Evolutionary conservation across 2,797 vertebrate species (phyloP).

Genomic region (Tolypeutes matacus): DNA sequence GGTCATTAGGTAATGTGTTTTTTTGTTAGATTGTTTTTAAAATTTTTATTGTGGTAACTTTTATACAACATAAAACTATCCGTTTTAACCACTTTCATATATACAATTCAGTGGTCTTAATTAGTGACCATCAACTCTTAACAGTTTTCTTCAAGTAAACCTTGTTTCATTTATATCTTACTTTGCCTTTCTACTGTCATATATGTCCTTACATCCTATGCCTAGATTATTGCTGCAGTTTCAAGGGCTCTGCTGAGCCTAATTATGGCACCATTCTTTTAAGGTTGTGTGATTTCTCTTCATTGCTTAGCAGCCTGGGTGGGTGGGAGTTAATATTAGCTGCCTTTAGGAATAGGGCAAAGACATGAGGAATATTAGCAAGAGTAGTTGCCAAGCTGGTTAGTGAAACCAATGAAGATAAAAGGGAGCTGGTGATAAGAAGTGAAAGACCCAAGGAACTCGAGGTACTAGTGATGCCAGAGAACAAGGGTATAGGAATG

Average conservation of each 20-base stretch:
- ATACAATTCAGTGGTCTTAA: too few relatives aligned
- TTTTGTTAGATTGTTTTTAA: too few relatives aligned
- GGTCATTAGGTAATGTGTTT: too few relatives aligned
- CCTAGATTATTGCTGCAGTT: conserved; percentile 11
- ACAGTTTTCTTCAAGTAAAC: not conserved
- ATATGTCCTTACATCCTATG: not conserved
- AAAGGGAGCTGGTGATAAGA: not conserved
- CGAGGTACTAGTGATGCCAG: not conserved
- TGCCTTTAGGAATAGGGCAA: conserved; percentile 10
- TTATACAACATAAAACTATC: too few relatives aligned
- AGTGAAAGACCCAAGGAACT: not conserved
- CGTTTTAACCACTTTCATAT: too few relatives aligned
- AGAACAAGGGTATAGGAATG: conserved; percentile 1
- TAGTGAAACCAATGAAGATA: conserved; percentile 26
- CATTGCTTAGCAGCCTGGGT: not conserved
- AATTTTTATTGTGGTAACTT: too few relatives aligned
- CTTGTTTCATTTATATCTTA: conserved; percentile 13
- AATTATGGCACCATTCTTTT: not conserved
- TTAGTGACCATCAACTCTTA: not conserved
- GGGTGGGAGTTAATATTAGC: conserved; percentile 14
- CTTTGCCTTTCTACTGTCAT: not conserved
- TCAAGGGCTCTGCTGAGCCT: not conserved
- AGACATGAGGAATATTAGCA: conserved; percentile 28
- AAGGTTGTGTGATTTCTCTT: not conserved
- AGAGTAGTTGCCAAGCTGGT: not conserved